Percentiles rank a stretch among this genome's conserved stretches.
Evolutionary conservation across 1,140 invertebrate species (phyloP).

Genomic region (Cydia pomonella): DNA sequence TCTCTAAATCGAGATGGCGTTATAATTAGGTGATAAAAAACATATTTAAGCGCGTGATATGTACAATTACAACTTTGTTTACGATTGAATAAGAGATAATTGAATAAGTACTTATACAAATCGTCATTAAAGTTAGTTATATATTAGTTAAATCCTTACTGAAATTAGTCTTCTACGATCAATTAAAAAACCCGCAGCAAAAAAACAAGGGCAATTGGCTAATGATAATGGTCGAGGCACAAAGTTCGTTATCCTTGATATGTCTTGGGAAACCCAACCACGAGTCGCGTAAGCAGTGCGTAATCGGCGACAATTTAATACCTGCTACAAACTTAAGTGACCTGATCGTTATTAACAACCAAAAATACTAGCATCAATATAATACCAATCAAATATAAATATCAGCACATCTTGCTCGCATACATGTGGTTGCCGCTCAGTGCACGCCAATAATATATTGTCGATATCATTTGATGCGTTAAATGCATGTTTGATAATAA

Average conservation of each 20-base stretch:
- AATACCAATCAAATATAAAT: neutral
- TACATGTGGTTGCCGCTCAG: neutral
- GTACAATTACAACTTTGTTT: too few species aligned
- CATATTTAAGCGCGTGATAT: too few species aligned
- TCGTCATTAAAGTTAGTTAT: neutral
- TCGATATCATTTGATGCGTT: neutral
- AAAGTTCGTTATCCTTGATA: conserved; percentile 17
- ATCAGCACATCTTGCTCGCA: neutral
- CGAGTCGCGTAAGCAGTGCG: conserved; percentile 1
- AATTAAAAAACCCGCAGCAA: neutral
- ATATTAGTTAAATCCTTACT: neutral
- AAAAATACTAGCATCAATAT: neutral
- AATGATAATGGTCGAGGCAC: conserved; percentile 8
- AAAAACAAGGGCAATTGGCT: conserved; percentile 4
- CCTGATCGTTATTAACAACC: neutral
- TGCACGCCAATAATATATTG: neutral
- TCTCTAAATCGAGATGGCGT: too few species aligned
- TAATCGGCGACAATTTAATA: conserved; percentile 14
- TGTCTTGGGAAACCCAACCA: conserved; percentile 8
- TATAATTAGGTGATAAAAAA: too few species aligned
- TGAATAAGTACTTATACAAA: too few species aligned
- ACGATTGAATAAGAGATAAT: too few species aligned
- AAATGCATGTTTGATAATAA: neutral
- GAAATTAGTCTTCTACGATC: neutral
- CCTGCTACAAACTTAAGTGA: conserved; percentile 13